Evolutionary conservation across 2,113 vertebrate genomes (phyloP), one percentile per base, ranked within the genome.

Genomic region (Boulengeromyrus knoepffleri): DNA sequence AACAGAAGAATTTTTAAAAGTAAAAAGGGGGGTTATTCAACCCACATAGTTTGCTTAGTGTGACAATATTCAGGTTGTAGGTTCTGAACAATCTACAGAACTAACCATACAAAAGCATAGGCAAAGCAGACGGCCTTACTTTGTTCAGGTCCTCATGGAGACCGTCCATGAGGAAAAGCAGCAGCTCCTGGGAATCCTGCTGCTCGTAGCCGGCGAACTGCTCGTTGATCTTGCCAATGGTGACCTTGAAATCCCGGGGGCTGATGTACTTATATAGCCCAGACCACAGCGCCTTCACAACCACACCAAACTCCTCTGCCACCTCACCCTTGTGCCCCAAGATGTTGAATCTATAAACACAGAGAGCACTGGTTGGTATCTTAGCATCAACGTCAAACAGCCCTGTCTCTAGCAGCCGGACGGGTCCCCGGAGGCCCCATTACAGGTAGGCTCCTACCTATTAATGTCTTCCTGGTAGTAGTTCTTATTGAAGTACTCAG

Each of bases 131-230:
- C 13, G 6, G 9, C 50, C 85, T 31, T 97, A 99, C 99, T 96
- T 99, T 99, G 94, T 99, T 99, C 83, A 99, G 96, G 92, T 99
- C 99, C 94, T 99, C 98, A 1, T 99, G 98, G 66, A 99, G 97
- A 62, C 98, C 98, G 39, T 99, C 99, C 98, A 99, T 99, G 53
- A 99, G 95, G 93, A 99, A 99, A 50, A 99, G 96, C 80, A 99
- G 97, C 91, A 99, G 91, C 92, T 99, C 99, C 94, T 99, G 99
- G 8, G 99, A 99, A 93, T 99, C 98, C 89, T 99, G 99, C 92
- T 99, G 99, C 90, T 98, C 97, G 5, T 96, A 98, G 52, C 98
- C 96, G 85, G 97, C 94, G 94, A 99, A 99, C 91, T 98, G 98
- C 15, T 99, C 98, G 45, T 99, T 99, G 92, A 99, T 98, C 94